Percentiles rank a stretch among this genome's conserved stretches.
Evolutionary conservation across 1,140 invertebrate genomes (phyloP).

Genomic region (Zaprionus capensis): DNA sequence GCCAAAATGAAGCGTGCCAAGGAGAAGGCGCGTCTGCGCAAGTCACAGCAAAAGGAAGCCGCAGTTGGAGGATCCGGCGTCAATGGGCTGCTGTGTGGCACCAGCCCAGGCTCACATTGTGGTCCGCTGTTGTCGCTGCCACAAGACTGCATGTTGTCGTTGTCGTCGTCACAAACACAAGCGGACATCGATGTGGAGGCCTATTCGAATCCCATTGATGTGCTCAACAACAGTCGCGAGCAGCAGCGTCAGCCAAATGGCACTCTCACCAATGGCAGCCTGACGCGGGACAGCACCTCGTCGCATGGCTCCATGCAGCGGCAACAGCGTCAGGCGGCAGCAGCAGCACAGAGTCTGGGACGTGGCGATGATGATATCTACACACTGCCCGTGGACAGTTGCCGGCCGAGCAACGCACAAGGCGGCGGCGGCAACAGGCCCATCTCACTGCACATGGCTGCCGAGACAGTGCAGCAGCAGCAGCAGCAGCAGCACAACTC

Average conservation of each 20-base stretch:
- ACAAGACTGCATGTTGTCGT: conserved; percentile 64
- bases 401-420: conserved; percentile 48
- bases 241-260: conserved; percentile 70
- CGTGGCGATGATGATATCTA: conserved; percentile 79
- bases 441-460: conserved; percentile 69
- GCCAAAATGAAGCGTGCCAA: conserved; percentile 88
- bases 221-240: conserved; percentile 71
- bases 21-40: conserved; percentile 88
- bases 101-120: conserved; percentile 56
- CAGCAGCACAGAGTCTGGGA: conserved; percentile 31
- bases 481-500: conserved; percentile 72
- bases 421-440: conserved; percentile 41
- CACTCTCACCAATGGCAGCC: conserved; percentile 72
- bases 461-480: conserved; percentile 62
- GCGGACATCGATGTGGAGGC: conserved; percentile 75
- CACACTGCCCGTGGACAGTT: conserved; percentile 79
- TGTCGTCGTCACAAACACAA: conserved; percentile 18
- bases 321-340: conserved; percentile 51
- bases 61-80: conserved; percentile 74
- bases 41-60: conserved; percentile 83
- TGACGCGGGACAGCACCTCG: conserved; percentile 64
- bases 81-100: conserved; percentile 75
- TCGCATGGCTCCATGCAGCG: conserved; percentile 64
- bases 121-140: conserved; percentile 72
- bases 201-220: conserved; percentile 84